Evolutionary conservation across 2,797 vertebrate genomes (phyloP), one percentile per base, ranked within the genome.

Genomic region (Gila robusta): DNA sequence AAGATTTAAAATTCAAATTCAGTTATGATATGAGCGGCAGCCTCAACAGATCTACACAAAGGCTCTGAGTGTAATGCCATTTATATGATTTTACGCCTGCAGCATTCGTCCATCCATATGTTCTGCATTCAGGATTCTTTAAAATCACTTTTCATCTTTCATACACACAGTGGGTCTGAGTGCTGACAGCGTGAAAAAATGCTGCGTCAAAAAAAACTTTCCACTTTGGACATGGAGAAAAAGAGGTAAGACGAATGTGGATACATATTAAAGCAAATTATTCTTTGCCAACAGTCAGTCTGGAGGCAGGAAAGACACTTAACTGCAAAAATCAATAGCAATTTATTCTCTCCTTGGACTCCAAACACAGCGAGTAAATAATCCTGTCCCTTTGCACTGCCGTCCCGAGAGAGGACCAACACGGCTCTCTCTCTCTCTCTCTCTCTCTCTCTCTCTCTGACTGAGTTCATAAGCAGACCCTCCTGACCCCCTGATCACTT

Each of bases 271-370:
- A 89, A 90, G 82, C 88, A 84, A 90, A 91, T 92, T 90, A 91
- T 91, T 91, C 90, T 90, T 93, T 91, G 92, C 93, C 93, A 92
- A 92, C 91, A 92, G 93, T 14, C 84, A 92, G 90, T 94, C 93
- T 89, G 91, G 89, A 94, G 90, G 92, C 93, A 93, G 93, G 93
- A 91, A 94, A 94, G 90, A 94, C 92, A 93, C 94, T 95, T 95
- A 93, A 92, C 91, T 90, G 91, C 90, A 92, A 93, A 96, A 97
- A 97, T 97, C 96, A 96, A 97, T 96, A 97, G 94, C 96, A 95
- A 96, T 97, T 96, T 96, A 96, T 97, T 96, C 95, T 96, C 93
- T 95, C 94, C 94, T 94, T 95, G 94, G 94, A 95, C 95, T 95
- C 94, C 92, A 94, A 95, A 95, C 95, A 94, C 94, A 93, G 93